phyloP scores from a whole-genome alignment of 2,113 vertebrate species.

The Anas platyrhynchos region DNA sequence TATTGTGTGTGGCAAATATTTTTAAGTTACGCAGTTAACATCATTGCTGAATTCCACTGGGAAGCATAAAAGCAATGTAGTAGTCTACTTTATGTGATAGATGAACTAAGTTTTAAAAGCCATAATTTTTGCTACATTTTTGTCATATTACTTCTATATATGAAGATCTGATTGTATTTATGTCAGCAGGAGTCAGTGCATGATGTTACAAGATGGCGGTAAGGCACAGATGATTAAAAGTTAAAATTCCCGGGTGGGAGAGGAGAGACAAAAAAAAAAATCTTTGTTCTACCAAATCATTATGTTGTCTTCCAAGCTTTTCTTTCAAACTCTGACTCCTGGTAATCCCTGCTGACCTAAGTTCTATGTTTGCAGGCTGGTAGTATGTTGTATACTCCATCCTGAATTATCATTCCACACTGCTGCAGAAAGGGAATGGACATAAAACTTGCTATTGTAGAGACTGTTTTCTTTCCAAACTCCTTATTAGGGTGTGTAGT shows the following conservation, averaged over 20 bases:
- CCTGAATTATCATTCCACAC: background rate
- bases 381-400: background rate
- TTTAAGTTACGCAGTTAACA: background rate
- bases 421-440: background rate
- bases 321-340: background rate
- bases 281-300: background rate
- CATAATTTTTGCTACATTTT: background rate
- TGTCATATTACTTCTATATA: background rate
- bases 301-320: background rate
- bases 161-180: background rate
- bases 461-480: background rate
- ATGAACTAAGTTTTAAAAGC: slow-evolving; percentile 1
- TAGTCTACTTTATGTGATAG: background rate
- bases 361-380: background rate
- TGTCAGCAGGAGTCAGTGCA: background rate
- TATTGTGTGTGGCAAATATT: background rate
- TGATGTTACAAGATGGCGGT: background rate
- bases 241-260: background rate
- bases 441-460: too few species aligned
- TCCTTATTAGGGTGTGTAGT: rapidly evolving
- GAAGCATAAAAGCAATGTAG: background rate
- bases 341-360: background rate
- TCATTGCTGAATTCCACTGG: background rate
- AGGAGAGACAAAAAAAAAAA: background rate
- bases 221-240: background rate